A percentile compares a stretch with the other conserved stretches of the same genome.
phyloP scores from a whole-genome alignment of 1,140 invertebrate genomes.

The Drosophila nigrodunni region DNA sequence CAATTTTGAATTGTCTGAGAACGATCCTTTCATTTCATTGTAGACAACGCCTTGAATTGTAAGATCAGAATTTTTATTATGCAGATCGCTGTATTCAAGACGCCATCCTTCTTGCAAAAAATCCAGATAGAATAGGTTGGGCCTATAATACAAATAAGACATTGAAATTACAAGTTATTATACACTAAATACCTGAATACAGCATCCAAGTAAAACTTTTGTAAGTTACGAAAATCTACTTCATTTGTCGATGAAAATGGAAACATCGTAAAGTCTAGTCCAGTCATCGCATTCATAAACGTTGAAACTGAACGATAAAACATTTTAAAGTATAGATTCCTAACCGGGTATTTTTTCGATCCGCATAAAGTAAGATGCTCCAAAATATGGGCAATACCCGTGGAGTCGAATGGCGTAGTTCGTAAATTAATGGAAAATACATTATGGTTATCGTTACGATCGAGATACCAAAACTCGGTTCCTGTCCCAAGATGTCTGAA shows the following conservation, averaged over 20 bases:
- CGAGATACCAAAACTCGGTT: constrained; percentile 95
- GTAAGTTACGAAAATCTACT: constrained; percentile 93
- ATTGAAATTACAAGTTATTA: neutral
- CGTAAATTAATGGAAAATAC: constrained; percentile 95
- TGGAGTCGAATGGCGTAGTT: constrained; percentile 95
- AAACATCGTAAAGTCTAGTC: constrained; percentile 97
- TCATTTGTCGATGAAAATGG: constrained; percentile 97
- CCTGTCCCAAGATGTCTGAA: constrained; percentile 92
- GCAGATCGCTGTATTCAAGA: constrained; percentile 91
- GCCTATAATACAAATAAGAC: constrained; percentile 84
- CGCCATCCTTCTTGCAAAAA: constrained; percentile 98
- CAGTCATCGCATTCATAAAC: constrained; percentile 98
- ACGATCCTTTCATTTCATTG: constrained; percentile 98
- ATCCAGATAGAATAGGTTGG: constrained; percentile 91
- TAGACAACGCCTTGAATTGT: constrained; percentile 97
- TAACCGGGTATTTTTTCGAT: constrained; percentile 92
- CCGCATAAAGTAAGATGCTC: constrained; percentile 97
- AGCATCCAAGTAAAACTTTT: constrained; percentile 95
- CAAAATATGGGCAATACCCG: constrained; percentile 96
- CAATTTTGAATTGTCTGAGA: constrained; percentile 92
- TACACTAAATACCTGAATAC: constrained; percentile 87
- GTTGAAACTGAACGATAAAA: constrained; percentile 95
- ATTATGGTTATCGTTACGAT: constrained; percentile 95
- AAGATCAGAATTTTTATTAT: constrained; percentile 90
- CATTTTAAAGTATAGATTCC: constrained; percentile 99